Base-by-base conservation (phyloP, 2,888 invertebrate genomes). In the Geophilus truncorum region DNA sequence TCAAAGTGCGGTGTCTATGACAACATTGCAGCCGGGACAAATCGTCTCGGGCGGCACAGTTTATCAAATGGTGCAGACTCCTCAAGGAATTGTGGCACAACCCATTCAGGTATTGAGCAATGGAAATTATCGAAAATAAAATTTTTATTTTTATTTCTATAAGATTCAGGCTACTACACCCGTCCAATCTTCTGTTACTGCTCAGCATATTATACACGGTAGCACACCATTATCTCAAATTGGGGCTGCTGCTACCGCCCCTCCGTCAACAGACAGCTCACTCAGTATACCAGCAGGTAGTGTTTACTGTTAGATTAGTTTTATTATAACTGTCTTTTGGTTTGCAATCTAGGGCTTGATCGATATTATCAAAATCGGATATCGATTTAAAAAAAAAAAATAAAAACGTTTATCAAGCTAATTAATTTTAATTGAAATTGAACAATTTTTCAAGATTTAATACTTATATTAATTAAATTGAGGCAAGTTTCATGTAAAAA, bases 191-290 rank as follows among this genome's bases (percentile, higher is more conserved):
- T 79, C 79, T 10, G 82, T 81, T 25, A 80, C 83, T 30, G 80
- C 81, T 81, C 82, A 83, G 77, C 83, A 83, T 45, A 86, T 93
- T 83, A 92, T 95, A 80, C 93, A 94, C 86, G 95, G 95, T 51
- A 93, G 93, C 84, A 95, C 95, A 80, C 94, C 95, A 0, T 90
- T 95, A 80, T 93, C 94, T 76, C 94, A 94, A 87, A 95, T 95
- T 84, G 95, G 95, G 70, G 70, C 70, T 81, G 91, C 92, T 81
- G 92, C 91, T 84, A 88, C 92, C 77, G 90, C 92, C 84, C 90
- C 90, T 77, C 89, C 90, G 57, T 88, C 90, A 83, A 87, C 86
- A 83, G 89, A 89, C 32, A 80, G 81, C 76, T 57, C 62, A 57
- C 70, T 70, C 70, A 81, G 82, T 40, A 77, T 82, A 18, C 81